phyloP scores from a whole-genome alignment of 2,888 invertebrate genomes.

The Dyspetes luteomarginatus region DNA sequence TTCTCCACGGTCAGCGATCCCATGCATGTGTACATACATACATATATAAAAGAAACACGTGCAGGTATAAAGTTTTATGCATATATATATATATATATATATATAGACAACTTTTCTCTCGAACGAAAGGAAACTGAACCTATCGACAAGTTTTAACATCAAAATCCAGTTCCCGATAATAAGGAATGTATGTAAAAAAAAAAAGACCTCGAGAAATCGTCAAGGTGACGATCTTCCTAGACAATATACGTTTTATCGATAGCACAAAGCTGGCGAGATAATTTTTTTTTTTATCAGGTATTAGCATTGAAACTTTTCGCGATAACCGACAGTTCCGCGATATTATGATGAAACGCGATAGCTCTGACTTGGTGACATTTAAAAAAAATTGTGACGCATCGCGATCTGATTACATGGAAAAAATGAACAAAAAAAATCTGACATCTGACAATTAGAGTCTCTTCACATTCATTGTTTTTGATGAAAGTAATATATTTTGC shows the following conservation, averaged over 20 bases:
- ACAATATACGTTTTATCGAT: conserved; percentile 3
- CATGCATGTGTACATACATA: conserved; percentile 11
- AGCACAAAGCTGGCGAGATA: conserved; percentile 13
- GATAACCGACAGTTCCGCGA: not conserved
- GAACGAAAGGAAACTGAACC: conserved; percentile 60
- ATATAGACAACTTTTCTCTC: not conserved
- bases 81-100: not conserved
- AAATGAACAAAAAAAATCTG: not conserved
- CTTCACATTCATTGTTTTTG: not conserved
- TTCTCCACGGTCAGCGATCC: conserved; percentile 67
- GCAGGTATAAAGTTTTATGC: not conserved
- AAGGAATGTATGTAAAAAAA: conserved; percentile 11
- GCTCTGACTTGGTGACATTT: conserved; percentile 7
- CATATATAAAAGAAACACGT: not conserved
- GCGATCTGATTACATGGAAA: not conserved
- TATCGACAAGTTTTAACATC: conserved; percentile 32
- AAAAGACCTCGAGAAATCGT: conserved; percentile 22
- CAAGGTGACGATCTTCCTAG: not conserved
- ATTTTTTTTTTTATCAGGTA: conserved; percentile 9
- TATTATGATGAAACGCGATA: not conserved
- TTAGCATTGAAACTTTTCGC: not conserved
- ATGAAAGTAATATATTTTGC: not conserved
- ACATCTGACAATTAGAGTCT: not conserved
- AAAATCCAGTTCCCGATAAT: conserved; percentile 30
- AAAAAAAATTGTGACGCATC: not conserved